Evolutionary conservation across 23 tunicate species (phyloP).

Genomic region (Ciona savignyi): DNA sequence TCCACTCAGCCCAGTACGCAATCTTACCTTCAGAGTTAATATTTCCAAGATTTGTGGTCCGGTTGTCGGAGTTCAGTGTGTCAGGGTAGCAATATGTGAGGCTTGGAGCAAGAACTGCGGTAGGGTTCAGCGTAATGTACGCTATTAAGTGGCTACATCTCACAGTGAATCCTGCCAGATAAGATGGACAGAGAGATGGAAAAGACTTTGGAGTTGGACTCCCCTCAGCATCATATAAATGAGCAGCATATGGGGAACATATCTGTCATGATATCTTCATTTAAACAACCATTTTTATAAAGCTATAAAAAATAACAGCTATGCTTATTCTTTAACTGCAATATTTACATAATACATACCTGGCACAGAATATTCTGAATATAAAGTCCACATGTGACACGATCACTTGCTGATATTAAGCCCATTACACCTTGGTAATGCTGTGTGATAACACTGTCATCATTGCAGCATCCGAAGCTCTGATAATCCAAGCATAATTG

Average conservation of each 20-base stretch:
- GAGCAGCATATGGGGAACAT: slow-evolving; percentile 93
- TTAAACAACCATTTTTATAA: no score
- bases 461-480: slow-evolving; percentile 60
- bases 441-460: slow-evolving; percentile 6
- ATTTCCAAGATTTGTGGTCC: slow-evolving; percentile 19
- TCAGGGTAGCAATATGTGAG: slow-evolving; percentile 68
- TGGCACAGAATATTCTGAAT: slow-evolving; percentile 47
- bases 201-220: slow-evolving; percentile 15
- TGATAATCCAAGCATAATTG: slow-evolving; percentile 34
- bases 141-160: slow-evolving; percentile 9
- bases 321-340: not conserved
- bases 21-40: not conserved
- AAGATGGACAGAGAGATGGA: slow-evolving; percentile 54
- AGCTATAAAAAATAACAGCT: no score
- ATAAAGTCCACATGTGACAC: slow-evolving; percentile 4
- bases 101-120: not conserved
- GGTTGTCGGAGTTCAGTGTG: slow-evolving; percentile 2
- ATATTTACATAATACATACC: slow-evolving; percentile 14
- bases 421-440: slow-evolving; percentile 1
- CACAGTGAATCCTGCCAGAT: not conserved
- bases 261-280: no score
- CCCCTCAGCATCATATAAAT: slow-evolving; percentile 59
- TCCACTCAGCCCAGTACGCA: no score
- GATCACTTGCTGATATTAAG: not conserved
- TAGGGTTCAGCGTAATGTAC: not conserved